These are phyloP conservation scores for Hylyphantes graminicola DNA, from an alignment of 1,140 invertebrate species.

Conservation along the genomic window DNA sequence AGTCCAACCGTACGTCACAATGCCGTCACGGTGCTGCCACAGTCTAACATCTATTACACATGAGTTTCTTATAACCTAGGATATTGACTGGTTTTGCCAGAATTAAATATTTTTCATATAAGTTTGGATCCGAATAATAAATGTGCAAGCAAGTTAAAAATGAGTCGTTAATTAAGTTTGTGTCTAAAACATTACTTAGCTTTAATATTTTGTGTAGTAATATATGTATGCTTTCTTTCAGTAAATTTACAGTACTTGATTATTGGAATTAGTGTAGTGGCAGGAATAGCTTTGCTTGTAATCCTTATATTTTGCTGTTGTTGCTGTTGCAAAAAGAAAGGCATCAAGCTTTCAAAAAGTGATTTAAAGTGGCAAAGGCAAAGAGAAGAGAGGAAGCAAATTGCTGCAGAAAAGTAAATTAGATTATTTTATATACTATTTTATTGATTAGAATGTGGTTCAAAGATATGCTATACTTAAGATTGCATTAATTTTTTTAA, in stretches of 20 bases:
- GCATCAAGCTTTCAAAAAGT: constrained; percentile 39
- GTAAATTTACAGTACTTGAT: constrained; percentile 37
- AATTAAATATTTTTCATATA: too few species aligned
- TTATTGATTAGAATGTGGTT: background rate
- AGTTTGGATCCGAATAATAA: too few species aligned
- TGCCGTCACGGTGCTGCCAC: too few species aligned
- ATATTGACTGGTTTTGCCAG: too few species aligned
- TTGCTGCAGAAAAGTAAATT: constrained; percentile 32
- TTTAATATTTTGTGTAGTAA: background rate
- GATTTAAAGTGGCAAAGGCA: constrained; percentile 49
- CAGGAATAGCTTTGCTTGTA: constrained; percentile 15
- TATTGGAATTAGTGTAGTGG: constrained; percentile 17
- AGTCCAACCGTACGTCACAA: too few species aligned
- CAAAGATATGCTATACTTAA: background rate
- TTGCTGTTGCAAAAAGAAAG: constrained; percentile 43
- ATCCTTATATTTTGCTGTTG: constrained; percentile 34
- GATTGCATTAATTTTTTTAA: background rate
- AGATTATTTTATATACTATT: background rate
- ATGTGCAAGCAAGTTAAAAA: background rate
- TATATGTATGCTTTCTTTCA: background rate
- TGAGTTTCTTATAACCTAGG: too few species aligned
- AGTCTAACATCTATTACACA: too few species aligned
- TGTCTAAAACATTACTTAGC: background rate
- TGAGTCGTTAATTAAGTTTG: background rate
- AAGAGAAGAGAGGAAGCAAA: constrained; percentile 37